Conservation (phyloP, 1,140 invertebrate species). For the Sminthurides bifidus region DNA sequence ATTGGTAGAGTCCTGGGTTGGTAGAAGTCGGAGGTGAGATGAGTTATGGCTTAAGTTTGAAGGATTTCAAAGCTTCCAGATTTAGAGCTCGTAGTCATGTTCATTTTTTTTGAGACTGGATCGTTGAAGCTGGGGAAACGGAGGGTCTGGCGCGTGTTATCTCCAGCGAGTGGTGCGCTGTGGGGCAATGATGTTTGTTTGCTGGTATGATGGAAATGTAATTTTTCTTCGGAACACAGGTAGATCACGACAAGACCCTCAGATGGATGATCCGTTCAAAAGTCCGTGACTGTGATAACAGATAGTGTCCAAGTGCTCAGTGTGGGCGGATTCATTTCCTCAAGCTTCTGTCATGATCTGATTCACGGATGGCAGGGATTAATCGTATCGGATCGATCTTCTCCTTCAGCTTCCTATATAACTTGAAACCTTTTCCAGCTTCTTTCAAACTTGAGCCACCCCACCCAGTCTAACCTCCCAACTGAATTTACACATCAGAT, state of each 20-base stretch:
- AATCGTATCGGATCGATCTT: conserved; percentile 11
- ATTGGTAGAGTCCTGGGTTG: no score
- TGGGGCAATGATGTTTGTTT: no score
- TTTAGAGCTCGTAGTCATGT: no score
- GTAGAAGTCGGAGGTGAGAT: no score
- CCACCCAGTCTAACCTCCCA: neutral
- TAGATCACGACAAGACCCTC: conserved; percentile 16
- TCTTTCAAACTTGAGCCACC: neutral
- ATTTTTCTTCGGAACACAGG: conserved; percentile 5
- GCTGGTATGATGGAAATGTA: neutral
- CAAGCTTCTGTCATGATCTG: conserved; percentile 17
- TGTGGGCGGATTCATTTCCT: conserved; percentile 18
- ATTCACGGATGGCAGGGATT: conserved; percentile 14
- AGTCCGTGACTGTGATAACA: conserved; percentile 19
- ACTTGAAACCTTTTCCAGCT: neutral
- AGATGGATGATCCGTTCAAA: conserved; percentile 3
- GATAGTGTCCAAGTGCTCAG: conserved; percentile 17
- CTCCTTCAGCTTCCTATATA: no score
- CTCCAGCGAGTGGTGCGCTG: no score
- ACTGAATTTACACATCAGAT: neutral
- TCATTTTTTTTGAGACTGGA: no score
- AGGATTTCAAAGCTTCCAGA: no score
- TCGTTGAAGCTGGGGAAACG: no score
- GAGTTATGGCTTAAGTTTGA: no score
- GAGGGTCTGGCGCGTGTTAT: no score